These are phyloP conservation scores for Paralichthys olivaceus DNA, from an alignment of 2,113 vertebrate genomes.

Conservation along the genomic window DNA sequence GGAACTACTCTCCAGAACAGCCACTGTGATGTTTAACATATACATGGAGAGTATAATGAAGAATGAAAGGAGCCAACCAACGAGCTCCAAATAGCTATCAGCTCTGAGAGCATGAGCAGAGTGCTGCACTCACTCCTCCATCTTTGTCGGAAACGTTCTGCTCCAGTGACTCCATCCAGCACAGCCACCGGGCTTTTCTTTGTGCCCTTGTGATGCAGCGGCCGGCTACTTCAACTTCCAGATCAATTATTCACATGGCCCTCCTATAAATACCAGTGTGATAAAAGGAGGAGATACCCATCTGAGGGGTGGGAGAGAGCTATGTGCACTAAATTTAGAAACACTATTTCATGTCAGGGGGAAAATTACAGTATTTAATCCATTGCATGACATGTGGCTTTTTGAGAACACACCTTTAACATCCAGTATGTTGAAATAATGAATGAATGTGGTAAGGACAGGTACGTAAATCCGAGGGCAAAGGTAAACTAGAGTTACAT, in stretches of 20 bases:
- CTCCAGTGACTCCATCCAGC: slow-evolving; percentile 64
- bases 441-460: no score
- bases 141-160: slow-evolving; percentile 70
- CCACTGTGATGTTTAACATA: slow-evolving; percentile 6
- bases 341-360: not conserved
- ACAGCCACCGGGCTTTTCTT: slow-evolving; percentile 48
- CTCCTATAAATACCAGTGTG: slow-evolving; percentile 74
- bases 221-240: slow-evolving; percentile 55
- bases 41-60: slow-evolving; percentile 1
- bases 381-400: slow-evolving; percentile 7
- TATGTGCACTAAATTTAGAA: slow-evolving; percentile 33
- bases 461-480: no score
- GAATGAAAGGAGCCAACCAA: slow-evolving; percentile 18
- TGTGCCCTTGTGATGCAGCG: slow-evolving; percentile 32
- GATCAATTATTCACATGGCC: slow-evolving; percentile 80
- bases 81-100: slow-evolving; percentile 52
- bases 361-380: slow-evolving; percentile 30
- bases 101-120: slow-evolving; percentile 31
- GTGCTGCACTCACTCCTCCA: slow-evolving; percentile 43
- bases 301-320: slow-evolving; percentile 6
- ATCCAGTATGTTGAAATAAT: slow-evolving; percentile 1
- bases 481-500: no score
- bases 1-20: slow-evolving; percentile 17
- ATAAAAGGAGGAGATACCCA: slow-evolving; percentile 63
- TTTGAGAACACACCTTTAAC: slow-evolving; percentile 36